Evolutionary conservation across 2,888 invertebrate species (phyloP).

Genomic region (Ochropacha duplaris): DNA sequence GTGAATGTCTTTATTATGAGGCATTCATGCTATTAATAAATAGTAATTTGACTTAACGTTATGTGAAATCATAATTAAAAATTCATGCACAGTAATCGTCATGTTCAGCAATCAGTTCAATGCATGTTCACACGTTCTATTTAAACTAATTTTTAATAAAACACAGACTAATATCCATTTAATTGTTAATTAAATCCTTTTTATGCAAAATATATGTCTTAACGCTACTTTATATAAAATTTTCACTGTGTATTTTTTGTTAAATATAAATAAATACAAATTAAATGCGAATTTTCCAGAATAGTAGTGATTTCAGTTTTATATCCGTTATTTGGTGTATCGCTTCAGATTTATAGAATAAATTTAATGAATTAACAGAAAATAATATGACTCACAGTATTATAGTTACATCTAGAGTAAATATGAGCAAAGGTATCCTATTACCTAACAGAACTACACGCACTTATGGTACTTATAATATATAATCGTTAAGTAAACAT

Average conservation of each 20-base stretch:
- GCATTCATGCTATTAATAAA: conserved; percentile 45
- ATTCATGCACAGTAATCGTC: conserved; percentile 66
- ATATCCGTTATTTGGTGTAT: not conserved
- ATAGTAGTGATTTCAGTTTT: not conserved
- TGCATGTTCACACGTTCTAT: conserved; percentile 69
- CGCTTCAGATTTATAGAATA: not conserved
- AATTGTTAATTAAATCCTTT: not conserved
- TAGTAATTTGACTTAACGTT: conserved; percentile 40
- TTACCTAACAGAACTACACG: not conserved
- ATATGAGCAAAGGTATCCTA: not conserved
- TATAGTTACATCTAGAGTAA: not conserved
- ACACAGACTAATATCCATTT: not conserved
- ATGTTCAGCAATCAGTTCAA: conserved; percentile 47
- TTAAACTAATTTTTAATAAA: conserved; percentile 26
- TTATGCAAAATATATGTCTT: not conserved
- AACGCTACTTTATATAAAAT: not conserved
- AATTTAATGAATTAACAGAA: not conserved
- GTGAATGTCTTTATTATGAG: conserved; percentile 69
- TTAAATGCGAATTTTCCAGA: not conserved
- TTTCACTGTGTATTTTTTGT: not conserved
- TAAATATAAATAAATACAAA: not conserved
- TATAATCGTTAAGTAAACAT: not conserved
- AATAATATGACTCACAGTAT: not conserved
- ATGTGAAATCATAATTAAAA: conserved; percentile 51
- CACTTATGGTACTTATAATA: not conserved